Base-by-base conservation (phyloP, 2,797 vertebrate genomes). In the Melanotaenia trifasciata region DNA sequence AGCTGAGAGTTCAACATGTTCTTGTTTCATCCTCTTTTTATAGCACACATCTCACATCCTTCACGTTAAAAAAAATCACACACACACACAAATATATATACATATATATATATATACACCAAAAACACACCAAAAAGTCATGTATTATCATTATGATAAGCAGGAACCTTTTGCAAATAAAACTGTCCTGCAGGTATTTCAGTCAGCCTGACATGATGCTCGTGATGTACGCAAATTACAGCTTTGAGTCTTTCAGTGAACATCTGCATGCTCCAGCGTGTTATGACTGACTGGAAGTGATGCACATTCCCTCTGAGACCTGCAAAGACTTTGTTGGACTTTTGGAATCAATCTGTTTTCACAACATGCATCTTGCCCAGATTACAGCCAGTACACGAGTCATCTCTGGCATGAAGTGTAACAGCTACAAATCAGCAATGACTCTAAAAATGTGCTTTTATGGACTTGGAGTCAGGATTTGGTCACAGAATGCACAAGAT, bases 211-310 rank as follows among this genome's bases (percentile, higher is more conserved):
- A 66, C 51, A 18, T 26, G 20, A 53, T 64, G 66, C 67, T 60
- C 26, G 22, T 58, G 51, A 82, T 53, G 28, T 18, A 0, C 59
- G 64, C 72, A 63, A 81, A 71, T 77, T 33, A 53, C 51, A 81
- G 71, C 53, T 64, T 35, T 20, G 16, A 78, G 28, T 28, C 28
- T 53, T 71, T 20, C 36, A 73, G 63, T 32, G 79, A 89, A 91
- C 86, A 88, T 87, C 85, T 87, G 88, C 83, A 13, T 79, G 74
- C 61, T 65, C 72, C 76, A 76, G 66, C 80, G 0, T 67, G 74
- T 74, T 74, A 61, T 8, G 4, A 78, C 75, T 90, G 78, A 88
- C 84, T 88, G 91, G 90, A 94, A 92, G 82, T 90, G 83, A 92
- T 87, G 76, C 81, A 78, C 38, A 11, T 70, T 68, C 69, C 84